Base-by-base conservation (phyloP, 1,140 invertebrate species). In the Cotesia typhae region DNA sequence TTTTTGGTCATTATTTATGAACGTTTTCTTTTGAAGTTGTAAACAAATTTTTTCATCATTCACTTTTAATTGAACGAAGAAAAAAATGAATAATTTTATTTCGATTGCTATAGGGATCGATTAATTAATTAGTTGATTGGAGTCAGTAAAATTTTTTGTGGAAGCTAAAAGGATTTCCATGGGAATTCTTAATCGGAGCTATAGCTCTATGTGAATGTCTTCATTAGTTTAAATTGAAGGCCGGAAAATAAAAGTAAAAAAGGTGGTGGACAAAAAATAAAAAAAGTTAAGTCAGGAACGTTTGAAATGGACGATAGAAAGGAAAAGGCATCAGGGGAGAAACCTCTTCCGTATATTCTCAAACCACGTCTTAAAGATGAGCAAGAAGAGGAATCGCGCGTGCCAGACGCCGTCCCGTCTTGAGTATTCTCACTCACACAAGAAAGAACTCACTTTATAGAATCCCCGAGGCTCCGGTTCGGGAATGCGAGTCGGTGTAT, bases 381-480 rank as follows among this genome's bases (percentile, higher is more conserved):
- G 63, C 74, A 77, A 78, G 59, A 74, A 74, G 67, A 57, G 65
- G 41, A 72, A 67, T 60, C 69, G 72, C 76, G 65, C 73, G 75
- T 75, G 76, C 76, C 75, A 69, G 61, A 70, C 67, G 67, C 66
- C n/a, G 69, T 51, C 37, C 51, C 28, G 28, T 55, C 68, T 51
- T 61, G 69, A 75, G 69, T 47, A 47, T 47, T 47, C 41, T 47
- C 10, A 47, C 41, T 38, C 71, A 60, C n/a, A 61, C 74, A 78
- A 78, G 76, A 79, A 79, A 73, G 67, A 68, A 64, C 70, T 63
- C 72, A 76, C 73, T 75, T 77, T 78, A 77, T 78, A 78, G 68
- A 79, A 77, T 77, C 70, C 76, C 61, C 69, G 70, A 57, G 71
- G 9, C 55, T 76, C 76, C 75, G 74, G 70, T 78, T 77, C 68